Evolutionary conservation across 2,888 invertebrate genomes (phyloP).

Genomic region (Cheilosia urbana): DNA sequence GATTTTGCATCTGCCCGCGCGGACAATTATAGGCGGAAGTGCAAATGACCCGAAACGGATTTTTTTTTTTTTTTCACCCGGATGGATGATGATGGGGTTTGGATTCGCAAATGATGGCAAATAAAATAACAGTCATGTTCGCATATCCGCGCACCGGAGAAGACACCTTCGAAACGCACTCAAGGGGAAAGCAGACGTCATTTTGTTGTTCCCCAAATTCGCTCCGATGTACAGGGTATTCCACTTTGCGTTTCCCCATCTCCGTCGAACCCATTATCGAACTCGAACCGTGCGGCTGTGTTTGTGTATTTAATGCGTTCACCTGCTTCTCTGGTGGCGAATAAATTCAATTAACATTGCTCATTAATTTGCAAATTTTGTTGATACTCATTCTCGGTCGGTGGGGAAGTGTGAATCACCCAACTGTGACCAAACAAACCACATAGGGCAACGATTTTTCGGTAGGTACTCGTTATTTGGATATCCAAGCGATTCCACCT

Average conservation of each 20-base stretch:
- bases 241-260: constrained; percentile 24
- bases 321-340: constrained; percentile 57
- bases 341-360: constrained; percentile 62
- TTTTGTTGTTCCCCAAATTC: constrained; percentile 9
- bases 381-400: constrained; percentile 36
- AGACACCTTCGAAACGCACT: constrained; percentile 60
- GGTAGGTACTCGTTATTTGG: not conserved
- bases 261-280: constrained; percentile 40
- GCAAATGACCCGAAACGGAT: constrained; percentile 66
- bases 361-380: constrained; percentile 62
- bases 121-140: constrained; percentile 39
- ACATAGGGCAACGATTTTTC: constrained; percentile 2
- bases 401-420: constrained; percentile 17
- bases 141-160: constrained; percentile 8
- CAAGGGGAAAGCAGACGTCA: constrained; percentile 49
- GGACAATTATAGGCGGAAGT: constrained; percentile 61
- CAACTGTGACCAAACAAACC: constrained; percentile 37
- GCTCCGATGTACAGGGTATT: constrained; percentile 37
- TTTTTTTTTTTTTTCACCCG: constrained; percentile 7
- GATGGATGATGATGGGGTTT: not conserved
- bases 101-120: constrained; percentile 35
- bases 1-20: constrained; percentile 49
- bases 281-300: constrained; percentile 1
- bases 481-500: constrained; percentile 13
- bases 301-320: constrained; percentile 54